Evolutionary conservation across 1,140 invertebrate genomes (phyloP).

Genomic region (Mercenaria mercenaria): DNA sequence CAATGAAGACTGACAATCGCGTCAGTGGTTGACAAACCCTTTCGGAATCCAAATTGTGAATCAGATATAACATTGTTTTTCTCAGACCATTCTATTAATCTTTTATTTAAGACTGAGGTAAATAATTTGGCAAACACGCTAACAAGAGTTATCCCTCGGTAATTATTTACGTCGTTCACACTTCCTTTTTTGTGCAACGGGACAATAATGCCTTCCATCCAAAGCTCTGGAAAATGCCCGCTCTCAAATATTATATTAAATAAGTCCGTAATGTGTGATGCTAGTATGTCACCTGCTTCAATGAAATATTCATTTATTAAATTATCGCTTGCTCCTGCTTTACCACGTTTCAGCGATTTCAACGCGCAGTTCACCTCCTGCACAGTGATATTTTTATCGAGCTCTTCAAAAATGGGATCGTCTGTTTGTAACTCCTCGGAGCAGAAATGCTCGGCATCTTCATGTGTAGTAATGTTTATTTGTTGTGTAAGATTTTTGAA

Average conservation of each 20-base stretch:
- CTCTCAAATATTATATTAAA: constrained; percentile 34
- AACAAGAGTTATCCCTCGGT: neutral
- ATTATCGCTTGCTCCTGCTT: neutral
- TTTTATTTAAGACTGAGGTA: neutral
- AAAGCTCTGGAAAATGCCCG: neutral
- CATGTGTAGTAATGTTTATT: neutral
- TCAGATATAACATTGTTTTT: neutral
- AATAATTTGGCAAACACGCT: neutral
- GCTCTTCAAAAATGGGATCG: neutral
- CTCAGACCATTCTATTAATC: neutral
- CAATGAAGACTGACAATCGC: neutral
- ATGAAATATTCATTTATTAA: neutral
- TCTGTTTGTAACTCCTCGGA: neutral
- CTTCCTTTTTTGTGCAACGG: constrained; percentile 29
- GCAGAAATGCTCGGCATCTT: neutral
- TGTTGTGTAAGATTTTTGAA: neutral
- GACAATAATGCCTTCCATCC: constrained; percentile 16
- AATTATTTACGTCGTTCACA: neutral
- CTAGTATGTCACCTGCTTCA: neutral
- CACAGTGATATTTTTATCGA: too few relatives aligned
- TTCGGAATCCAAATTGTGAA: neutral
- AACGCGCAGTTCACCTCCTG: too few relatives aligned
- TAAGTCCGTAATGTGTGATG: neutral
- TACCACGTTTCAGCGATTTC: neutral
- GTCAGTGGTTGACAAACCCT: neutral